Base-by-base conservation (phyloP, 2,888 invertebrate genomes). In the Proisotoma minuta region DNA sequence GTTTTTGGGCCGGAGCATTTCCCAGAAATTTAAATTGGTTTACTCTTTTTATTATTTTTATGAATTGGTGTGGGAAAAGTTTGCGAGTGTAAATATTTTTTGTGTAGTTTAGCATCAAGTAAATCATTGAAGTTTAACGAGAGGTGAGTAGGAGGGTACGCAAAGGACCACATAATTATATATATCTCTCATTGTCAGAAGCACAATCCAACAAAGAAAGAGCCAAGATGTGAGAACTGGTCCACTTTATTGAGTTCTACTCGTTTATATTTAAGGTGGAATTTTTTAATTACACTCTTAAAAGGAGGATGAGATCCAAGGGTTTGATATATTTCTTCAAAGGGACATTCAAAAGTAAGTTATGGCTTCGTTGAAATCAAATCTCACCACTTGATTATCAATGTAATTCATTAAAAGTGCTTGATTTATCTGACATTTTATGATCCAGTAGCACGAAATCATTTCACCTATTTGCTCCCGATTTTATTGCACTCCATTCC, bases 251-350 rank as follows among this genome's bases (percentile, higher is more conserved):
- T 56, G 43, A 56, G 47, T 40, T 56, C 43, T 23, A 20, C 4
- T n/a, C 20, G 15, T 40, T 24, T 54, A 22, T 5, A 10, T n/a
- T n/a, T 26, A 26, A 27, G 56, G 53, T 63, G 66, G 66, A 66
- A 66, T 66, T 66, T 66, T 66, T 66, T 66, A 66, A 66, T 66
- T 66, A 60, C 63, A 47, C 49, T 24, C 50, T 60, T 54, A 66
- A 63, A 62, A 60, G 43, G 54, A 49, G 59, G 57, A 51, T 56
- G 52, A 56, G 47, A 34, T 51, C 47, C 47, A 57, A 48, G 54
- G 50, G 56, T 53, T 62, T 65, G 62, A 62, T 61, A 65, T 57
- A 48, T 57, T 29, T 18, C n/a, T 20, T 43, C 43, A 43, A 43
- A 43, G 5, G 18, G 18, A 20, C 43, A 34, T n/a, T 15, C 43